These are phyloP conservation scores for Rhynchomys soricoides DNA, from an alignment of 2,113 vertebrate species.

Conservation along the genomic window DNA sequence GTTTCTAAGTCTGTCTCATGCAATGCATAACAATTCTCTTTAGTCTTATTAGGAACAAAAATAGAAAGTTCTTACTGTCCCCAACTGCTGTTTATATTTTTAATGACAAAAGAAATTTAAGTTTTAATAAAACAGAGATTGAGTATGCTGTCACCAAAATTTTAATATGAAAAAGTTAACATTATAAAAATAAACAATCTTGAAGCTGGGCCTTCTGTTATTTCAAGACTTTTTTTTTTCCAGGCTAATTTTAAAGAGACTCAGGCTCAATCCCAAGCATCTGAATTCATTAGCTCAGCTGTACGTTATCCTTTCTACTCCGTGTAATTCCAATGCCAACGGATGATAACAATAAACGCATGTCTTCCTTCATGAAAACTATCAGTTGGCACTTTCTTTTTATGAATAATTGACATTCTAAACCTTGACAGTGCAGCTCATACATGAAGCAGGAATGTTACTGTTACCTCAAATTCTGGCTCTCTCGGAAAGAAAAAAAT, in stretches of 20 bases:
- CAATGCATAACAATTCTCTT: conserved; percentile 25
- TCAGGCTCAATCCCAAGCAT: neutral
- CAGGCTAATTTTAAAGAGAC: conserved; percentile 19
- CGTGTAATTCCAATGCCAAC: neutral
- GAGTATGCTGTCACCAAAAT: conserved; percentile 31
- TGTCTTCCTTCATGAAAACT: conserved; percentile 56
- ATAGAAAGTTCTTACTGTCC: conserved; percentile 29
- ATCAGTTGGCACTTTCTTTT: conserved; percentile 42
- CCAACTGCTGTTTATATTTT: conserved; percentile 57
- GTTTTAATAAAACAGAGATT: conserved; percentile 49
- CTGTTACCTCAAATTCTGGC: neutral
- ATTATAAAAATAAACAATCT: conserved; percentile 56
- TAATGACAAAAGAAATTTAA: conserved; percentile 51
- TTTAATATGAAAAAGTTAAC: conserved; percentile 42
- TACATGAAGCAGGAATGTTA: neutral
- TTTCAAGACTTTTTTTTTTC: conserved; percentile 3
- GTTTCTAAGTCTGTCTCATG: conserved; percentile 24
- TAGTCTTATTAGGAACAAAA: conserved; percentile 58
- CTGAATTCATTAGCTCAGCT: conserved; percentile 41
- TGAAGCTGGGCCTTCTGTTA: conserved; percentile 44
- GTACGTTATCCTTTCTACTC: neutral
- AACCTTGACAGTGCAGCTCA: neutral
- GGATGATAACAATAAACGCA: neutral
- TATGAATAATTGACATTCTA: conserved; percentile 10
- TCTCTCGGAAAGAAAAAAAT: neutral